A percentile compares a stretch with the other conserved stretches of the same genome.
These are phyloP conservation scores for Parapsyche elsis DNA, from an alignment of 1,140 invertebrate genomes.

Conservation along the genomic window DNA sequence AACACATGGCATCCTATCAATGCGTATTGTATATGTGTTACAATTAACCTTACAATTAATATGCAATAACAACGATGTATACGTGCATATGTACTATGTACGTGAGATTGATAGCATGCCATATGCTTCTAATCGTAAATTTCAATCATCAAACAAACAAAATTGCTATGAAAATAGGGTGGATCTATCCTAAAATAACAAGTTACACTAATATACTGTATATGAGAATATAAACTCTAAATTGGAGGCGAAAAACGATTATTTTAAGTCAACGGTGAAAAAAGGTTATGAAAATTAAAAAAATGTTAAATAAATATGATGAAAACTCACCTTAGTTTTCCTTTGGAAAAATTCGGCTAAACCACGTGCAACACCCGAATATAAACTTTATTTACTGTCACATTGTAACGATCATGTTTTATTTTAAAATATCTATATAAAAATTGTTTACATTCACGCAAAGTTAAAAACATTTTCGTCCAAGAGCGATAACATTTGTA, in stretches of 20 bases:
- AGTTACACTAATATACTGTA: neutral
- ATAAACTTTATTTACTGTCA: too few species aligned
- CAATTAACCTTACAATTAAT: neutral
- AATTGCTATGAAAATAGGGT: neutral
- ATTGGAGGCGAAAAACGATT: too few species aligned
- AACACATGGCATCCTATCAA: neutral
- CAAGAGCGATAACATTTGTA: neutral
- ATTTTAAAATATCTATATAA: too few species aligned
- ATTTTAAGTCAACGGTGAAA: too few species aligned
- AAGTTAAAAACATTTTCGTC: too few species aligned
- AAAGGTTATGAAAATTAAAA: too few species aligned
- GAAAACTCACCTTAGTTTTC: too few species aligned
- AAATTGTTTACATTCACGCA: neutral
- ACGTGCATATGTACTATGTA: neutral
- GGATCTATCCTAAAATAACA: neutral
- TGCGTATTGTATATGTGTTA: neutral
- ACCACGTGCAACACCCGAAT: too few species aligned
- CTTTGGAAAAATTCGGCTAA: too few species aligned
- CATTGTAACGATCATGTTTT: too few species aligned
- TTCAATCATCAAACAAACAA: neutral
- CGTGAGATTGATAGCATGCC: neutral
- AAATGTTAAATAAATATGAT: too few species aligned
- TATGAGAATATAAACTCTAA: too few species aligned
- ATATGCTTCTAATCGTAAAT: conserved; percentile 7
- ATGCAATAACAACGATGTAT: neutral